Base-by-base conservation (phyloP, 1,140 invertebrate species). In the Condylostylus longicornis region DNA sequence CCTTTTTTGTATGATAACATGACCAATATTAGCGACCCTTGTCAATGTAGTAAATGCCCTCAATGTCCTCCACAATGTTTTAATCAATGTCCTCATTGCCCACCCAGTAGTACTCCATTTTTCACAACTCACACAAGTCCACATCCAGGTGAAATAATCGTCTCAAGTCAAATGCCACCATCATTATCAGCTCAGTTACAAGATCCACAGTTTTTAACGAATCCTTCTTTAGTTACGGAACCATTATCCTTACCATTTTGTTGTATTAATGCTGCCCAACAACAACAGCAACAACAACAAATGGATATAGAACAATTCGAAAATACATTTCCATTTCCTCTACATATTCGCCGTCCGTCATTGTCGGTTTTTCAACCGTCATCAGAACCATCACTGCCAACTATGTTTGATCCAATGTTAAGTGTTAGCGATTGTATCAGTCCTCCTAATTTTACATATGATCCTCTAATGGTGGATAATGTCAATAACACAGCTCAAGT, bases 401-500 rank as follows among this genome's bases (percentile, higher is more conserved):
- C 55, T 31, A 42, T 51, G 40, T n/a, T n/a, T n/a, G 23, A 25
- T 25, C 23, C 7, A 25, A 25, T 25, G 23, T 25, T n/a, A n/a
- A n/a, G n/a, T n/a, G n/a, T n/a, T n/a, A n/a, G 7, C 23, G n/a
- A 25, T 25, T 25, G 23, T 25, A n/a, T 25, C 23, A 25, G 23
- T 25, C n/a, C 23, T n/a, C n/a, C n/a, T n/a, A n/a, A n/a, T n/a
- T n/a, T n/a, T n/a, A n/a, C n/a, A n/a, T n/a, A n/a, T n/a, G 54
- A 57, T 38, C 49, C 54, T 10, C 41, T 50, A 19, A 58, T 58
- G 52, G 54, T 57, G 21, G 54, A 58, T 47, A n/a, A n/a, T n/a
- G n/a, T n/a, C n/a, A n/a, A n/a, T n/a, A n/a, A n/a, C n/a, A n/a
- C n/a, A n/a, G n/a, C n/a, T n/a, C 54, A 58, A 38, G 54, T 57